These are phyloP conservation scores for Sarotherodon lohbergeri DNA, from an alignment of 2,113 vertebrate species.

Conservation along the genomic window DNA sequence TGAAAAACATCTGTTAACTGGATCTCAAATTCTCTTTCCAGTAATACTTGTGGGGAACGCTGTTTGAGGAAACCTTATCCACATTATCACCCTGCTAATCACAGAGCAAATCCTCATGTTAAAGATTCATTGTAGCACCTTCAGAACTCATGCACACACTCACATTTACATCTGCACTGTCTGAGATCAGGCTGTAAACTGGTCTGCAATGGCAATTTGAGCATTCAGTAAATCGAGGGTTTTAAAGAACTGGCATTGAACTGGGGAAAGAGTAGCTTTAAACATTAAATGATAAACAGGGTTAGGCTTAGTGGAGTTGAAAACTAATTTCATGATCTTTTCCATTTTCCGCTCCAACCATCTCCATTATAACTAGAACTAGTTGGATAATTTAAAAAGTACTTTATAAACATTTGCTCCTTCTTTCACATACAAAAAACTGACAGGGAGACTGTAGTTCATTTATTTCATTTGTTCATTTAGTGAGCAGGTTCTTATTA, in stretches of 20 bases:
- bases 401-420: not conserved
- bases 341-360: not conserved
- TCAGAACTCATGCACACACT: not conserved
- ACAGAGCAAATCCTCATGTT: not conserved
- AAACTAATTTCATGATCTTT: not conserved
- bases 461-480: not conserved
- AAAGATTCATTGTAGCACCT: not conserved
- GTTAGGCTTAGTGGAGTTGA: not conserved
- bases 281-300: not conserved
- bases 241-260: not conserved
- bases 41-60: not conserved
- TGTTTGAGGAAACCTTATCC: not conserved
- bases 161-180: not conserved
- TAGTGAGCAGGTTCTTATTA: slow-evolving; percentile 15
- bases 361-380: not conserved
- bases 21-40: not conserved
- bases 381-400: not conserved
- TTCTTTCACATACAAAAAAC: not conserved
- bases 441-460: not conserved
- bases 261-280: not conserved
- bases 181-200: not conserved
- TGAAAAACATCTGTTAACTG: not conserved
- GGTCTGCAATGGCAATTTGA: not conserved
- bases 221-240: not conserved
- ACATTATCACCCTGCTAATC: not conserved